Evolutionary conservation across 2,888 invertebrate genomes (phyloP).

Genomic region (Zhengitettix transpicula): DNA sequence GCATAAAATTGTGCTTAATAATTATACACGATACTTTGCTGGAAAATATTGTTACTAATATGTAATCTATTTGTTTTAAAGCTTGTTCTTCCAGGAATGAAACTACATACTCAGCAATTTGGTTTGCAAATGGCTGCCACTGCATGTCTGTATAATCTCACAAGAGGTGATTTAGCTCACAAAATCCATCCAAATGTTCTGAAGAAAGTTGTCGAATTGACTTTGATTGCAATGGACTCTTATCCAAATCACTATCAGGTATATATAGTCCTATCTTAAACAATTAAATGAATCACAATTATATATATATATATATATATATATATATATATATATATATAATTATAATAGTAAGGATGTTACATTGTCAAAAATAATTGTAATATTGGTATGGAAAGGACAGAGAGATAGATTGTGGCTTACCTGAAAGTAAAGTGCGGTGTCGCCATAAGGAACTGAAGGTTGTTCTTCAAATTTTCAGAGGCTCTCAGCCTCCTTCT

Average conservation of each 20-base stretch:
- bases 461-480: no score
- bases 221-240: slow-evolving; percentile 48
- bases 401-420: no score
- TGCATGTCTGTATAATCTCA: slow-evolving; percentile 56
- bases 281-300: background rate
- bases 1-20: background rate
- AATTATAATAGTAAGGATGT: no score
- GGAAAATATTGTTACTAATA: no score
- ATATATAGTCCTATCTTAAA: background rate
- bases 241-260: slow-evolving; percentile 47
- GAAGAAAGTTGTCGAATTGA: slow-evolving; percentile 41
- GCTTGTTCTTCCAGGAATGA: slow-evolving; percentile 25
- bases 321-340: no score
- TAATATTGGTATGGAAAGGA: no score
- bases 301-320: no score
- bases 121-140: slow-evolving; percentile 59
- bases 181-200: slow-evolving; percentile 45
- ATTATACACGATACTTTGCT: no score
- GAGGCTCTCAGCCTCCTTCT: no score
- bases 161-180: slow-evolving; percentile 43
- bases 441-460: no score
- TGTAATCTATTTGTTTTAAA: slow-evolving; percentile 7
- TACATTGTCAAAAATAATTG: no score
- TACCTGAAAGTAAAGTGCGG: no score
- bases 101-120: slow-evolving; percentile 33